Conservation (phyloP, 2,797 vertebrate genomes). For the Myiothlypis coronata region DNA sequence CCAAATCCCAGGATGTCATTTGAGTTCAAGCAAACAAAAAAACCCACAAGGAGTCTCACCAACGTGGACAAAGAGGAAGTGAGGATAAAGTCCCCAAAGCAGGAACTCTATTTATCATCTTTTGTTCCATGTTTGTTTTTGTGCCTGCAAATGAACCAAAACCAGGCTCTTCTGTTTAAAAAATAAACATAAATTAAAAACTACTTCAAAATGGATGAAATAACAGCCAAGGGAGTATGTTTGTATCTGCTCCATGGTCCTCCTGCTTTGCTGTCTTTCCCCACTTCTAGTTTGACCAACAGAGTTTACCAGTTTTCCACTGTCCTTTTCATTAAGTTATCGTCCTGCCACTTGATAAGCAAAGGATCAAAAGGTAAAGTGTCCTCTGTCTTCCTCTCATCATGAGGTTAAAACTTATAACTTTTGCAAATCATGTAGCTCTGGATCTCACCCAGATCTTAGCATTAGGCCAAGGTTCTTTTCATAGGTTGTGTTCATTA, state of each 20-base stretch:
- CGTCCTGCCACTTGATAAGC: not conserved
- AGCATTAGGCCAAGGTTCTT: not conserved
- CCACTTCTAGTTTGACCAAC: not conserved
- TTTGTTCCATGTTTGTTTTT: not conserved
- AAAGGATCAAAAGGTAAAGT: not conserved
- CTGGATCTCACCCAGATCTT: not conserved
- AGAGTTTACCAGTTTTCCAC: not conserved
- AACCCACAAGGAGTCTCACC: not conserved
- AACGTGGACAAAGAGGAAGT: not conserved
- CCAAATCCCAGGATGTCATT: not conserved
- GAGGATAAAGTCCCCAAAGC: not conserved
- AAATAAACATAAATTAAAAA: not conserved
- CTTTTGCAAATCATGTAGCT: not conserved
- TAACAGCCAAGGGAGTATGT: not conserved
- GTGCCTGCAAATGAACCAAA: not conserved
- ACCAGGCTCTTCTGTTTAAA: not conserved
- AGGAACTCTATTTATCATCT: not conserved
- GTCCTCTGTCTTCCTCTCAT: not conserved
- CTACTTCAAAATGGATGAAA: not conserved
- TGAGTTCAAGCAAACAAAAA: not conserved
- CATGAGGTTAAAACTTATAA: not conserved
- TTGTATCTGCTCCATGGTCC: not conserved
- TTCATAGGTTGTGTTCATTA: not conserved
- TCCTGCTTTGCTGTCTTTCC: not conserved
- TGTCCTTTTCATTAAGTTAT: not conserved